These are phyloP conservation scores for Drosophila colorata DNA, from an alignment of 2,888 invertebrate species.

Conservation along the genomic window DNA sequence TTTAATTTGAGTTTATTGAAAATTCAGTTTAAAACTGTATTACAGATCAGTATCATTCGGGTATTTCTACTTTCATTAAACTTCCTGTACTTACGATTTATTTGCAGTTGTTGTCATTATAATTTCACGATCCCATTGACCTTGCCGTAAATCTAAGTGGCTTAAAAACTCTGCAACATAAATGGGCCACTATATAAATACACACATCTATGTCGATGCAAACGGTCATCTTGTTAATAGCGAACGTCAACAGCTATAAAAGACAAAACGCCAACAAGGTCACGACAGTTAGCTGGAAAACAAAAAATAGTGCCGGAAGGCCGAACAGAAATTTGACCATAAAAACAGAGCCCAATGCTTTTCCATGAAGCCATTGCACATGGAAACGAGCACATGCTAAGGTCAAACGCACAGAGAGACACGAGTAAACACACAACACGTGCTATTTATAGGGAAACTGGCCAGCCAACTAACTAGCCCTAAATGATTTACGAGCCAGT, in stretches of 20 bases:
- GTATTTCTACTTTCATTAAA: not conserved
- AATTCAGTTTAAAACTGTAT: no score
- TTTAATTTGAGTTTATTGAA: no score
- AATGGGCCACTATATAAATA: not conserved
- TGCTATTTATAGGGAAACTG: slow-evolving; percentile 75
- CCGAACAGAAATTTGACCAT: slow-evolving; percentile 32
- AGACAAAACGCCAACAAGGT: slow-evolving; percentile 67
- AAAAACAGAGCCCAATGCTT: slow-evolving; percentile 49
- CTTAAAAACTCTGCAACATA: slow-evolving; percentile 2
- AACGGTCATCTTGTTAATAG: slow-evolving; percentile 52
- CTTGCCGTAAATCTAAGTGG: slow-evolving; percentile 27
- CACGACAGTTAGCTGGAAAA: slow-evolving; percentile 47
- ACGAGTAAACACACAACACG: slow-evolving; percentile 52
- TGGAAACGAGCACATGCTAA: slow-evolving; percentile 48
- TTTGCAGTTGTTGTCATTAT: not conserved
- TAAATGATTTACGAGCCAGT: slow-evolving; percentile 63
- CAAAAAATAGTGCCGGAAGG: slow-evolving; percentile 15
- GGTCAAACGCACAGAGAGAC: slow-evolving; percentile 52
- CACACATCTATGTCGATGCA: not conserved
- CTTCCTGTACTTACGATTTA: not conserved
- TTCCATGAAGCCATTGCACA: slow-evolving; percentile 69
- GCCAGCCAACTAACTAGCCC: slow-evolving; percentile 8
- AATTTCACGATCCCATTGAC: slow-evolving; percentile 24
- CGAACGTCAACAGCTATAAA: slow-evolving; percentile 65
- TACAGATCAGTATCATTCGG: no score